These are phyloP conservation scores for Periophthalmus modestus DNA, from an alignment of 2,113 vertebrate genomes.

Conservation along the genomic window DNA sequence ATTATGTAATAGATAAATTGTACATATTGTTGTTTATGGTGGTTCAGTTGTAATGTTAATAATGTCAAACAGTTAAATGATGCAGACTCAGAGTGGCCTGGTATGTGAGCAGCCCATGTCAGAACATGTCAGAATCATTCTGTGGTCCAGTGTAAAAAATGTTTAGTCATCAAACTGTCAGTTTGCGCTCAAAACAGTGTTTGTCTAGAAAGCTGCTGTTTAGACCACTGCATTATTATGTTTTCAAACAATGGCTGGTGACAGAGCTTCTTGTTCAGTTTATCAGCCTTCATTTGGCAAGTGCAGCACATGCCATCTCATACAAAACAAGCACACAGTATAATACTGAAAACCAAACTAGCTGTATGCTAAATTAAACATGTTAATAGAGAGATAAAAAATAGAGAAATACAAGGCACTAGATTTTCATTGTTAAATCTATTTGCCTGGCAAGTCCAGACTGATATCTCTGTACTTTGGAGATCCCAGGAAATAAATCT, in stretches of 20 bases:
- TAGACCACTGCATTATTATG: background rate
- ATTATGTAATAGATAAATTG: background rate
- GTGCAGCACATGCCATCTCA: background rate
- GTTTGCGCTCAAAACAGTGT: background rate
- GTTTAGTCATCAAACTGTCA: background rate
- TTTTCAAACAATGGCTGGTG: background rate
- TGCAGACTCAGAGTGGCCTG: background rate
- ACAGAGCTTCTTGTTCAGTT: background rate
- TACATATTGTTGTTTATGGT: background rate
- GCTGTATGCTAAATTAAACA: background rate
- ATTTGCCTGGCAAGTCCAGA: background rate
- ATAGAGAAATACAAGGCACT: too few species aligned
- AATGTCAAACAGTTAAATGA: background rate
- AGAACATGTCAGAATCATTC: conserved; percentile 2
- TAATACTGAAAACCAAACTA: background rate
- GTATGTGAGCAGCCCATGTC: background rate
- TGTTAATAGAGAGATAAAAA: background rate
- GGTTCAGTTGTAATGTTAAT: background rate
- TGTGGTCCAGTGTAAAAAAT: background rate
- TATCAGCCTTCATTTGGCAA: background rate
- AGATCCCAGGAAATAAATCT: too few species aligned
- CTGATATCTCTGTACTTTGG: too few species aligned
- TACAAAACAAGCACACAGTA: background rate
- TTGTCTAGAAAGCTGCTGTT: background rate
- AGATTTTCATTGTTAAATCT: background rate